Conservation (phyloP, 2,888 invertebrate genomes). For the Chymomyza amoena region DNA sequence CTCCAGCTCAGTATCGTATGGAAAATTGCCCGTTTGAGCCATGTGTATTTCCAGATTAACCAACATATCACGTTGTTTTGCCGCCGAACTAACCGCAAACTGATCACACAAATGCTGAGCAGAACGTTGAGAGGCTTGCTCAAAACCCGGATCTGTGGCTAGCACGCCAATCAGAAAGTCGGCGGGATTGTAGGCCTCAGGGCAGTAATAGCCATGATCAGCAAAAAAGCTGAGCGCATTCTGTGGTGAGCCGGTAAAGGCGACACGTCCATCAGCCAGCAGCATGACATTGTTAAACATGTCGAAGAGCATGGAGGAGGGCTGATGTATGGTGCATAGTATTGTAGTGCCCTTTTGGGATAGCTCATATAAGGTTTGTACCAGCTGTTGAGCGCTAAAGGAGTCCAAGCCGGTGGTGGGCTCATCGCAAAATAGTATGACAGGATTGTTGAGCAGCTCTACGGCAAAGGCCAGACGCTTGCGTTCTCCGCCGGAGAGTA, state of each 20-base stretch:
- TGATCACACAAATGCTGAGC: constrained; percentile 87
- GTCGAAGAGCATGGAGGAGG: constrained; percentile 91
- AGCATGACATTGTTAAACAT: constrained; percentile 90
- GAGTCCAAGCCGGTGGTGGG: constrained; percentile 97
- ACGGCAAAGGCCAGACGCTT: constrained; percentile 95
- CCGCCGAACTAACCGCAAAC: constrained; percentile 88
- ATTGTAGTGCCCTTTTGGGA: constrained; percentile 90
- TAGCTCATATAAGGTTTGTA: constrained; percentile 84
- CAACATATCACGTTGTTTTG: constrained; percentile 87
- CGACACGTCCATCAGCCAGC: constrained; percentile 92
- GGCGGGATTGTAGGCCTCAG: constrained; percentile 91
- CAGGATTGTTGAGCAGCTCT: constrained; percentile 92
- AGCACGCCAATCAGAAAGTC: constrained; percentile 93
- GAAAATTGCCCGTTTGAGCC: constrained; percentile 80
- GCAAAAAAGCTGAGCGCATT: constrained; percentile 85
- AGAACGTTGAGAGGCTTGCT: constrained; percentile 84
- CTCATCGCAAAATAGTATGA: constrained; percentile 95
- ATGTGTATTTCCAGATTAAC: constrained; percentile 87
- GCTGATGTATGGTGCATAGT: constrained; percentile 96
- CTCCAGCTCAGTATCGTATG: constrained; percentile 75
- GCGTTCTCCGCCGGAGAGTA: constrained; percentile 95
- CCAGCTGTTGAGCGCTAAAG: constrained; percentile 92
- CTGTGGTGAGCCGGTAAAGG: constrained; percentile 87
- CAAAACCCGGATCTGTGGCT: constrained; percentile 88
- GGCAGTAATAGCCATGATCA: constrained; percentile 88